phyloP scores from a whole-genome alignment of 1,140 invertebrate genomes.

The Halotydeus destructor region DNA sequence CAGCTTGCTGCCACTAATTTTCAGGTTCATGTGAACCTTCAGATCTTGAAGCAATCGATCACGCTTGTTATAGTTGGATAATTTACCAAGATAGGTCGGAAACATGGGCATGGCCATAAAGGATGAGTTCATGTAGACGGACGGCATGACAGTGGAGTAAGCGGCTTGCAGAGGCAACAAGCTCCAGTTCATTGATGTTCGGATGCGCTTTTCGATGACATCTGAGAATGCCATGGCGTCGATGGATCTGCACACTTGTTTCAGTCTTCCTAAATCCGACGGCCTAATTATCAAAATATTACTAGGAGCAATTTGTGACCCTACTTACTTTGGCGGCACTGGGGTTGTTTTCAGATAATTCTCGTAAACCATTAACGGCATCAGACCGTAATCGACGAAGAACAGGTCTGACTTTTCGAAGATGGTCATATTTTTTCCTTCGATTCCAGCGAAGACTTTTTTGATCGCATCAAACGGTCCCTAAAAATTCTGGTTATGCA shows the following conservation, averaged over 20 bases:
- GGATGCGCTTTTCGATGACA: constrained; percentile 54
- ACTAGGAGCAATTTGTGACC: background rate
- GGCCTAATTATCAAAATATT: constrained; percentile 15
- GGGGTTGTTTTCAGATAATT: constrained; percentile 71
- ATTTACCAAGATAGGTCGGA: constrained; percentile 85
- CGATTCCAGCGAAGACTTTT: constrained; percentile 50
- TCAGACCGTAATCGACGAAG: constrained; percentile 89
- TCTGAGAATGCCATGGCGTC: constrained; percentile 69
- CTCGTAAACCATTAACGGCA: constrained; percentile 89
- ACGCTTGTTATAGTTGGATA: constrained; percentile 57
- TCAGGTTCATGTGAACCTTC: constrained; percentile 44
- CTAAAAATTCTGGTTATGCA: constrained; percentile 25
- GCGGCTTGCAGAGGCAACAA: constrained; percentile 71
- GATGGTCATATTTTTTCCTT: background rate
- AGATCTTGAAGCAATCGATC: constrained; percentile 60
- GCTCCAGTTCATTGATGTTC: constrained; percentile 55
- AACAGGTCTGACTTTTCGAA: constrained; percentile 71
- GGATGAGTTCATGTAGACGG: constrained; percentile 50
- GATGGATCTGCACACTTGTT: constrained; percentile 49
- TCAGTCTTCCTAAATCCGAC: constrained; percentile 29
- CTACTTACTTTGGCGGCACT: background rate
- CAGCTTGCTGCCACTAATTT: constrained; percentile 14
- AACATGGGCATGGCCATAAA: constrained; percentile 59
- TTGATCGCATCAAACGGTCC: constrained; percentile 82
- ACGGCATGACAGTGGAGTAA: constrained; percentile 73